Base-by-base conservation (phyloP, 1,140 invertebrate genomes). In the Zaprionus camerounensis region DNA sequence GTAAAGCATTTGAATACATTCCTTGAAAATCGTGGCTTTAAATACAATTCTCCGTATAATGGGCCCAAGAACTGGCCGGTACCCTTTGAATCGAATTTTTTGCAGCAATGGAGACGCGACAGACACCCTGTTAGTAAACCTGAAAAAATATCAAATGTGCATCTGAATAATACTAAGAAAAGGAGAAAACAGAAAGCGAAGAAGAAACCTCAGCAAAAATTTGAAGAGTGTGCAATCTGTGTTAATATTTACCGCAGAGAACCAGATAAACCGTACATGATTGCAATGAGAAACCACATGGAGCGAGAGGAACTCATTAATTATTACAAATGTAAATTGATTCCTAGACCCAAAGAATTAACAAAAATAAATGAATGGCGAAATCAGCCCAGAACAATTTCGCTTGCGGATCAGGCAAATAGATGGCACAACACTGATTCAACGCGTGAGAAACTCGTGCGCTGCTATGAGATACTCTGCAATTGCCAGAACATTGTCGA, bases 211-310 rank as follows among this genome's bases (percentile, higher is more conserved):
- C 2, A n/a, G 6, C 15, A 9, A 46, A 3, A 46, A 46, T 6
- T 1, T 46, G 6, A 26, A 70, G 53, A 51, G 6, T 24, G 68
- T 49, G 46, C 56, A 5, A 17, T 80, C 0, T 82, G 80, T 31
- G 28, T 1, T 36, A 61, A 4, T 13, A 36, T 0, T 5, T 17
- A 0, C 17, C 9, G 4, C 7, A n/a, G 6, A 7, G 65, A 69
- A 13, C 76, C 76, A 13, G 72, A 82, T 31, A 17, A 57, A 46
- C 70, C 83, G 0, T 76, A 71, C 3, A 65, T 74, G 46, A 9
- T 38, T 1, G 63, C 73, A 22, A 77, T 80, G 63, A 55, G 17
- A n/a, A 57, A 56, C 7, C 36, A 53, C 0, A 28, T n/a, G 34
- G 5, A 49, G 5, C 62, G 64, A 1, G 62, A 74, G 1, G 55